These are phyloP conservation scores for Ciconia stormi DNA, from an alignment of 2,113 vertebrate species.

Conservation along the genomic window DNA sequence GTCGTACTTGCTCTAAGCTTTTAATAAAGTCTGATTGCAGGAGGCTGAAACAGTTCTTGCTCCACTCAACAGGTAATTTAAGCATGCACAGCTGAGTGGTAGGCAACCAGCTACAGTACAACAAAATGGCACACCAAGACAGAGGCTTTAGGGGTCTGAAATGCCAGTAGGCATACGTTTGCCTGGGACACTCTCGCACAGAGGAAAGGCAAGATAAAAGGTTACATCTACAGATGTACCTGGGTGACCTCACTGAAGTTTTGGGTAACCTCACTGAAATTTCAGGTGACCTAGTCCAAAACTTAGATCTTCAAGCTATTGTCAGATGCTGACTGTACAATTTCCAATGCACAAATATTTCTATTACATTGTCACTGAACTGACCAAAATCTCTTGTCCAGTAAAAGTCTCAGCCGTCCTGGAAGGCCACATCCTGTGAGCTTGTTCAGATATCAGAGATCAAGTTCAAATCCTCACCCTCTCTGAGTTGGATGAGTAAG, in stretches of 20 bases:
- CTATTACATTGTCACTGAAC: background rate
- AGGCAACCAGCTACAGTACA: background rate
- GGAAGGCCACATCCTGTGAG: background rate
- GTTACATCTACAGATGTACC: accelerated
- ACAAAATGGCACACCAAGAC: background rate
- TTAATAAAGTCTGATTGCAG: background rate
- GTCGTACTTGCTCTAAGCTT: background rate
- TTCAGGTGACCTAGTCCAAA: background rate
- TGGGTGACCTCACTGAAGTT: background rate
- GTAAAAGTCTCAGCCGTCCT: background rate
- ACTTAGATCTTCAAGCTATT: background rate
- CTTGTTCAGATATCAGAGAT: accelerated
- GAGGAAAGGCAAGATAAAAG: background rate
- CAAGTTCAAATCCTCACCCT: background rate
- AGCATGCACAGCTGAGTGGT: background rate
- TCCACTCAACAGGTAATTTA: background rate
- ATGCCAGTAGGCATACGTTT: background rate
- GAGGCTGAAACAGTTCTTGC: background rate
- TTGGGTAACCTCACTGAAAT: background rate
- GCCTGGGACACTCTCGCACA: background rate
- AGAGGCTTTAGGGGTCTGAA: background rate
- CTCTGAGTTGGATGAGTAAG: background rate
- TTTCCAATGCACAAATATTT: background rate
- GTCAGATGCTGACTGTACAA: background rate
- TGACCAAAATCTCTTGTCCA: background rate